Conservation (phyloP, 2,888 invertebrate species). For the Drosophila ochracea region DNA sequence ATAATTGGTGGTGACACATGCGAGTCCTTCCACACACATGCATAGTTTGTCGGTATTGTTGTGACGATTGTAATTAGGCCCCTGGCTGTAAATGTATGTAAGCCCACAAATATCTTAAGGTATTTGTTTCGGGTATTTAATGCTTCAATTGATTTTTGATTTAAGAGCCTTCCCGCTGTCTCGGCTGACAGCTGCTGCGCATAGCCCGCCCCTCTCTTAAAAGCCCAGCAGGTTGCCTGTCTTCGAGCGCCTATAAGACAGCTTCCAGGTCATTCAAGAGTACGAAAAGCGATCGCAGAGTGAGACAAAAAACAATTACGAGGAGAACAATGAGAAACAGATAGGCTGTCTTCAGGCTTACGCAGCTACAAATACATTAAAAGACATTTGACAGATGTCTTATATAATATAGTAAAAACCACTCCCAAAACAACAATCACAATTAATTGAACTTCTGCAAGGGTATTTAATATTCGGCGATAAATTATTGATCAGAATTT, state of each 20-base stretch:
- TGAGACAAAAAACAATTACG: conserved; percentile 16
- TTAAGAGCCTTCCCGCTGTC: conserved; percentile 54
- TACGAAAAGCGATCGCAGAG: conserved; percentile 12
- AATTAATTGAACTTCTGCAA: not conserved
- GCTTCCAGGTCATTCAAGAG: conserved; percentile 26
- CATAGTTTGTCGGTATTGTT: conserved; percentile 49
- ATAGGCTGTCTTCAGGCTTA: not conserved
- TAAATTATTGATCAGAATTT: not conserved
- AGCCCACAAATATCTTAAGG: conserved; percentile 40
- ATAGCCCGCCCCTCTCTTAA: conserved; percentile 22
- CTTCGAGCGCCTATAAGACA: conserved; percentile 39
- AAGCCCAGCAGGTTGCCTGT: conserved; percentile 71
- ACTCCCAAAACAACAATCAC: not conserved
- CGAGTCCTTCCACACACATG: conserved; percentile 27
- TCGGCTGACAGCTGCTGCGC: conserved; percentile 49
- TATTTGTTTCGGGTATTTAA: conserved; percentile 73
- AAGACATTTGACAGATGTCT: not conserved
- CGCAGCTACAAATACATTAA: not conserved
- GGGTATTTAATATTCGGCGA: not conserved
- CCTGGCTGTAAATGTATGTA: conserved; percentile 10
- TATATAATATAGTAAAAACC: not conserved
- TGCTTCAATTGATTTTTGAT: conserved; percentile 79
- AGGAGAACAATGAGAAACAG: conserved; percentile 1
- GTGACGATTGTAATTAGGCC: conserved; percentile 60
- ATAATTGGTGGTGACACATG: conserved; percentile 80